A percentile compares a stretch with the other conserved stretches of the same genome.
Evolutionary conservation across 2,888 invertebrate species (phyloP).

Genomic region (Bimastos eiseni): DNA sequence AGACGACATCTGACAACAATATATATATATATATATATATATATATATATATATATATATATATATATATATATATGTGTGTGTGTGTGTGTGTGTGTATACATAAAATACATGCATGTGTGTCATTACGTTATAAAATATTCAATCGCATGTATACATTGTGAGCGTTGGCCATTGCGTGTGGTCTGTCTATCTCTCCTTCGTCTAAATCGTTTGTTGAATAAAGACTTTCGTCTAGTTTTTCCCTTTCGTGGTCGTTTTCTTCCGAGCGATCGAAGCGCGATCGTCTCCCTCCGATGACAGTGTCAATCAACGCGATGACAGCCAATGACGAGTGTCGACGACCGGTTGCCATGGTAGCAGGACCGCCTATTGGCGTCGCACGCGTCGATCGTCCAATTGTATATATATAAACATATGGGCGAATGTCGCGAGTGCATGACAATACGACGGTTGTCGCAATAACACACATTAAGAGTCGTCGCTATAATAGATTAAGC

Average conservation of each 20-base stretch:
- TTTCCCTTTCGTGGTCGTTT: neutral
- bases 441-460: conserved; percentile 3
- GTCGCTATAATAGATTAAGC: neutral
- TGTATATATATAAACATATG: neutral
- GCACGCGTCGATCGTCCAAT: neutral
- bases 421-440: neutral
- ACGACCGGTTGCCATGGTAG: neutral
- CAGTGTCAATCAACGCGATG: neutral
- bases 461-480: neutral
- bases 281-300: neutral
- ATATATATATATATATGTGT: neutral
- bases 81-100: neutral
- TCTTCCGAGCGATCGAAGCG: neutral
- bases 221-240: neutral
- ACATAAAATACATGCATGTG: neutral
- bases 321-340: neutral
- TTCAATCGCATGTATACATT: too few relatives aligned
- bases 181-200: neutral
- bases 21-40: too few relatives aligned
- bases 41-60: too few relatives aligned
- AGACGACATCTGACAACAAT: too few relatives aligned
- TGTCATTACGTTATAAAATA: too few relatives aligned
- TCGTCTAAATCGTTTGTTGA: neutral
- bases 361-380: neutral
- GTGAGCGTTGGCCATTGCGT: neutral